Evolutionary conservation across 1,140 invertebrate species (phyloP), one percentile per base, ranked within the genome.

Genomic region (Drosophila asahinai): DNA sequence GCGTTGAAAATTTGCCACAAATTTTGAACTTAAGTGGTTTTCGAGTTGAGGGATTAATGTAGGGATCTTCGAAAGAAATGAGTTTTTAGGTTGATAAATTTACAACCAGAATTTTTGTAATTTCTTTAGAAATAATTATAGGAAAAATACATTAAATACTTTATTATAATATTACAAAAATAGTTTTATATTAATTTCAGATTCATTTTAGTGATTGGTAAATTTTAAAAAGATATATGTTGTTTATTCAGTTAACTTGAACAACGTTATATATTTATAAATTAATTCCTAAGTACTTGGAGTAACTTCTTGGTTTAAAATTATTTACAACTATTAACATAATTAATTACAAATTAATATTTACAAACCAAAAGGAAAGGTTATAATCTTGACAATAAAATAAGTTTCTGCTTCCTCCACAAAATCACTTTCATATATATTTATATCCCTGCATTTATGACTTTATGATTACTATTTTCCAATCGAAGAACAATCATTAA

Each of bases 1-100:
- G 83, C 75, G 76, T 86, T 82, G 79, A 76, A 71, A 83, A 83
- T 87, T 80, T 80, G 83, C 48, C 80, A 87, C 54, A 57, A 57
- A 86, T 80, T 77, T 84, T 71, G 51, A 61, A 64, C 58, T 68
- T 73, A 77, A 84, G 62, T 73, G 70, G 38, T 61, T 73, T 72
- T 45, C 15, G 17, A 25, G 1, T 8, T 30, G 11, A 6, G 19
- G 15, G 19, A 40, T 51, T 48, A 11, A 63, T 19, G 22, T 9
- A 17, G 33, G 36, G 36, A 43, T 59, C 40, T 33, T 27, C 9
- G 4, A 3, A 38, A 27, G 12, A 60, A 40, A 47, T n/a, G n/a
- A 54, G 14, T 22, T 36, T 19, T 19, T 54, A 19, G 36, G 15
- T 2, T 12, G 9, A 1, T 54, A 1, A 0, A 19, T 8, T 54